These are phyloP conservation scores for Seriola dumerili DNA, from an alignment of 2,113 vertebrate genomes.

Conservation along the genomic window DNA sequence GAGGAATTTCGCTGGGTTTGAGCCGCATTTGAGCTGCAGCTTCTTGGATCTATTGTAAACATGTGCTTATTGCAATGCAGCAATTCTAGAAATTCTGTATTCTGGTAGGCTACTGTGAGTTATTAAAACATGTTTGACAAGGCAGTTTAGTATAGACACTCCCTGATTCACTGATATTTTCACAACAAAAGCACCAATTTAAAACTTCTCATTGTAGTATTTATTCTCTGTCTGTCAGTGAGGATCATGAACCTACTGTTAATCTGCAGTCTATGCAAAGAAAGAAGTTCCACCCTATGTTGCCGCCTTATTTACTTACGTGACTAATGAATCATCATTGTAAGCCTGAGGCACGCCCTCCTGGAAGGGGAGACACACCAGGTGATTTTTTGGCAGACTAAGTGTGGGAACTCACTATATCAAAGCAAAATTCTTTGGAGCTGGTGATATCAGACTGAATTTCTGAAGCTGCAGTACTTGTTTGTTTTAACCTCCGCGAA, in stretches of 20 bases:
- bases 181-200: neutral
- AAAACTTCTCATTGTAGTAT: neutral
- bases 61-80: neutral
- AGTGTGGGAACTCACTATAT: neutral
- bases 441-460: neutral
- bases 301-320: neutral
- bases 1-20: neutral
- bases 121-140: neutral
- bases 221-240: neutral
- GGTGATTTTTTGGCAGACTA: neutral
- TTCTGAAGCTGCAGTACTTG: neutral
- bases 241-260: neutral
- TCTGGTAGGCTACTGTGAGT: neutral
- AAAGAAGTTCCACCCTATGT: neutral
- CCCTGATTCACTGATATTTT: neutral
- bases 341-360: constrained; percentile 12
- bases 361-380: neutral
- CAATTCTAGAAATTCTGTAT: neutral
- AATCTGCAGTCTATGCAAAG: neutral
- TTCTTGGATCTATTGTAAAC: neutral
- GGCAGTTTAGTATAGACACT: neutral
- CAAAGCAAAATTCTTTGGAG: neutral
- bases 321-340: constrained; percentile 10
- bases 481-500: neutral
- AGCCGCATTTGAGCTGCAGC: neutral